phyloP scores from a whole-genome alignment of 2,113 vertebrate genomes.

The Meriones unguiculatus region DNA sequence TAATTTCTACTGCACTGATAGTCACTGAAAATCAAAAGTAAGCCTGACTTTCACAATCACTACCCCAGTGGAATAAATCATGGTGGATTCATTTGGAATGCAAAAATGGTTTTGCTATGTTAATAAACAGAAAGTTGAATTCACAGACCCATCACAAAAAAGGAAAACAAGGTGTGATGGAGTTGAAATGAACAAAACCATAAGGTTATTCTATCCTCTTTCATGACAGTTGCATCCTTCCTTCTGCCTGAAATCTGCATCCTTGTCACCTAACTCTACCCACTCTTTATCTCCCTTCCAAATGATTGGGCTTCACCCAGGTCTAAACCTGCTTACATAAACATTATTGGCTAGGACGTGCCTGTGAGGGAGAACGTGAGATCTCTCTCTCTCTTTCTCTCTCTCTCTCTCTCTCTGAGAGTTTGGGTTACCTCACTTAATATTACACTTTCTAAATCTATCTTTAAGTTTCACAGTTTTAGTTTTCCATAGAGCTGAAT shows the following conservation, averaged over 20 bases:
- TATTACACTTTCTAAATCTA: no score
- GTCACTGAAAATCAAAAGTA: not conserved
- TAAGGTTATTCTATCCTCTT: not conserved
- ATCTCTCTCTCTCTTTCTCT: not conserved
- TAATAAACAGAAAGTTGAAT: not conserved
- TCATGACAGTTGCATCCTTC: fast-evolving
- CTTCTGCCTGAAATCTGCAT: not conserved
- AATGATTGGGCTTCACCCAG: not conserved
- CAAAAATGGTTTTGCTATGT: no score
- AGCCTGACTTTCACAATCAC: not conserved
- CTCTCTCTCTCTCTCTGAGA: not conserved
- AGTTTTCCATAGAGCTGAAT: not conserved
- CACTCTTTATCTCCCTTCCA: no score
- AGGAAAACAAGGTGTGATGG: no score
- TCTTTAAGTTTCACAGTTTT: not conserved
- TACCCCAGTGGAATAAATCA: not conserved
- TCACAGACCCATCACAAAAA: not conserved
- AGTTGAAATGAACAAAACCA: not conserved
- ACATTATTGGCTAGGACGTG: no score
- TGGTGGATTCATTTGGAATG: no score
- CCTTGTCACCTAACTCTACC: no score
- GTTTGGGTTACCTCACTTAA: not conserved
- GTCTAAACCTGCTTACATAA: no score
- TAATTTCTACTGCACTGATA: not conserved
- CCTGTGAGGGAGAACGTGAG: not conserved